Evolutionary conservation across 1,140 invertebrate species (phyloP), one percentile per base, ranked within the genome.

Genomic region (Cecropterus lyciades): DNA sequence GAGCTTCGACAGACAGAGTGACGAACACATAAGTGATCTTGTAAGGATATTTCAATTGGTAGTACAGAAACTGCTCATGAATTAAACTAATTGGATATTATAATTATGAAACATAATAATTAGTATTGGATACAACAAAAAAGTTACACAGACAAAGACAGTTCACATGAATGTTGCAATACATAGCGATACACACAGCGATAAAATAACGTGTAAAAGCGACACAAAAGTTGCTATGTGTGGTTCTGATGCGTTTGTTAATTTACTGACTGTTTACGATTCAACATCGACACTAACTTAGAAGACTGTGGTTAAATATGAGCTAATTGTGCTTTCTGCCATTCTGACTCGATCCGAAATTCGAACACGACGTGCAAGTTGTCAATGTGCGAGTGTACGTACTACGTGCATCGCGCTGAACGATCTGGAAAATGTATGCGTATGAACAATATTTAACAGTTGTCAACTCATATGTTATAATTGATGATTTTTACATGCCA

Each of bases 331-430:
- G 16, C 14, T 20, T 11, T n/a, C 27, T 62, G 49, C 16, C 45
- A 48, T 14, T 37, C 59, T 17, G 30, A 51, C 16, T 40, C 46
- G 59, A 62, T 51, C 59, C 59, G 7, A 62, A 62, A 51, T 62
- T 62, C 2, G 45, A 51, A 49, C 59, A 62, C 59, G 59, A 62
- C 30, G 59, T 62, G 46, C 59, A 62, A 42, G 59, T 51, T 40
- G 46, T 62, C 46, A 62, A 51, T 24, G 46, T 51, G 48, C 59
- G 46, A 51, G 30, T 51, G 59, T 62, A 62, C 59, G 46, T 62
- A 62, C 45, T 62, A 51, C 15, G 42, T 46, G 59, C 59, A 51
- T 49, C 59, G 17, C 59, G 59, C 14, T 27, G 45, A 49, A 62
- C 27, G 46, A 62, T 62, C 57, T 62, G 46, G 20, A 62, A 62